Evolutionary conservation across 2,797 vertebrate species (phyloP), one percentile per base, ranked within the genome.

Genomic region (Esox lucius): DNA sequence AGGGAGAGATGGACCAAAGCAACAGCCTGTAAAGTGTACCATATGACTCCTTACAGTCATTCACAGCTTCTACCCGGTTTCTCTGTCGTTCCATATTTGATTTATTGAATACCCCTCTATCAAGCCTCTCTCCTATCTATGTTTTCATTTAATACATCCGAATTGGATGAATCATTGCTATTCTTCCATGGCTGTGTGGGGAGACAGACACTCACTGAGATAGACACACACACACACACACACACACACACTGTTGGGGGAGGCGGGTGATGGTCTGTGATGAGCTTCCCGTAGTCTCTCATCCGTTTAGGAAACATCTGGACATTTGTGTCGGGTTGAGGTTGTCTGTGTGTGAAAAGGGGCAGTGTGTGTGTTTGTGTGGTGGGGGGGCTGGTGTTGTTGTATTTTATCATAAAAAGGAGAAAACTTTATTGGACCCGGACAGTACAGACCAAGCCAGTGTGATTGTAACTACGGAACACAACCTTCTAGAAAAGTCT

Each of bases 251-350:
- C 39, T 9, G 9, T 9, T 6, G 61, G 42, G 5, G 39, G 26
- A 67, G 53, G 19, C 5, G 64, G 49, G 7, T 35, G 66, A 73
- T 74, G 53, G 79, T 75, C 82, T 82, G 85, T 0, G 28, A 81
- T 76, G 87, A 89, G 87, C 89, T 90, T 90, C 90, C 88, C 81
- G 39, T 42, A 70, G 88, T 78, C 87, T 90, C 91, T 91, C 86
- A 93, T 93, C 92, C 88, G 76, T 81, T 91, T 82, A 92, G 94
- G 93, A 94, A 94, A 92, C 93, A 94, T 93, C 93, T 94, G 93
- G 91, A 91, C 87, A 88, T 82, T 85, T 91, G 87, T 88, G 87
- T 83, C 62, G 39, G 39, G 83, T 84, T 75, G 82, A 86, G 86
- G 84, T 80, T 89, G 51, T 87, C 85, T 70, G 33, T 74, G 51